Evolutionary conservation across 2,113 vertebrate species (phyloP).

Genomic region (Hippocampus guttulatus): DNA sequence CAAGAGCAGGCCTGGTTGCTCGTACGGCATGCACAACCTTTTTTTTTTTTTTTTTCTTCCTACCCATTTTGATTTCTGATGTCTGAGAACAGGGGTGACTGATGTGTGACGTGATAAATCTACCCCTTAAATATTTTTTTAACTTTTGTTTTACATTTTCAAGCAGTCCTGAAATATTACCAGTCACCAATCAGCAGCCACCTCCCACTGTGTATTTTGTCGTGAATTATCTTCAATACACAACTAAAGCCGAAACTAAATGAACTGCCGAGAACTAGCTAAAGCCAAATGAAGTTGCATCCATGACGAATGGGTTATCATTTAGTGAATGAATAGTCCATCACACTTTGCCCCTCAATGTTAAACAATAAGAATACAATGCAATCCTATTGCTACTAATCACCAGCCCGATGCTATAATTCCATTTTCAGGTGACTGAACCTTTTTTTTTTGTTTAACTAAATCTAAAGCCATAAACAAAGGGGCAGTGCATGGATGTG

Average conservation of each 20-base stretch:
- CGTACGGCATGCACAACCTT: too few species aligned
- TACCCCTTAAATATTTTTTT: too few species aligned
- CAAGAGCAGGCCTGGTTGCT: not conserved
- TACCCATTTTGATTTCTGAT: too few species aligned
- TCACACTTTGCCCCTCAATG: too few species aligned
- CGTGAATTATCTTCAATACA: not conserved
- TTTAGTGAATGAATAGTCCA: too few species aligned
- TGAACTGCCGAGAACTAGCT: not conserved
- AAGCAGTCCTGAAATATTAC: not conserved
- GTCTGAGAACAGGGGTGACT: too few species aligned
- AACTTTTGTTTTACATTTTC: not conserved
- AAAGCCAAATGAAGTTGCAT: not conserved
- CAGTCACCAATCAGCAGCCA: not conserved
- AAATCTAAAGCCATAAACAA: not conserved
- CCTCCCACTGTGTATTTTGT: not conserved
- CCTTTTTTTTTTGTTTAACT: not conserved
- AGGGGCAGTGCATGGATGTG: not conserved
- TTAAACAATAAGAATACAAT: not conserved
- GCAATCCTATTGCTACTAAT: not conserved
- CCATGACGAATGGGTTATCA: not conserved
- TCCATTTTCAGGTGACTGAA: not conserved
- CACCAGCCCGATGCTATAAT: not conserved
- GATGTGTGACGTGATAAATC: too few species aligned
- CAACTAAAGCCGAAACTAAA: not conserved
- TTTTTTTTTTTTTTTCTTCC: too few species aligned